Conservation (phyloP, 2,113 vertebrate genomes). For the Cyphomyrus plagiostoma region DNA sequence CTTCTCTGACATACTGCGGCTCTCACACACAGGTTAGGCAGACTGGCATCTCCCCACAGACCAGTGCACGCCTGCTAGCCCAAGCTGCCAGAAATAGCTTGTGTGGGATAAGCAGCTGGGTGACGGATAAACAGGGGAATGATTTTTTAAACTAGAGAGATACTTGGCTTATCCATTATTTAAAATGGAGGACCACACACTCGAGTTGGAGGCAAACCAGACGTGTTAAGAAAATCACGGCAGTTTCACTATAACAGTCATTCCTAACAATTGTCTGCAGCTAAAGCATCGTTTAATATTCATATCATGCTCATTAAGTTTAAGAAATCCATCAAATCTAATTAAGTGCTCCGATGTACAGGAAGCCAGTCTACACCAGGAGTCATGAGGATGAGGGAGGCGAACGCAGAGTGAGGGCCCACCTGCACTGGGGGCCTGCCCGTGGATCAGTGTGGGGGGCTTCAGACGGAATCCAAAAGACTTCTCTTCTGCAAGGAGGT, state of each 20-base stretch:
- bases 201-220: background rate
- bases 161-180: background rate
- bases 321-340: background rate
- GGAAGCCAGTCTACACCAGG: background rate
- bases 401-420: slow-evolving; percentile 22
- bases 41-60: background rate
- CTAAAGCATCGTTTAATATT: background rate
- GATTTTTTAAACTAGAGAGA: background rate
- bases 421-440: slow-evolving; percentile 82
- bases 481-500: slow-evolving; percentile 68
- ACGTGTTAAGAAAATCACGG: background rate
- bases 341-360: background rate
- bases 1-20: background rate
- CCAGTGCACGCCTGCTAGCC: background rate
- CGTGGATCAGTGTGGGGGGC: slow-evolving; percentile 76
- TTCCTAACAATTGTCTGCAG: background rate
- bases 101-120: background rate
- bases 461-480: slow-evolving; percentile 75
- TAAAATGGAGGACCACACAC: background rate
- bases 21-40: background rate
- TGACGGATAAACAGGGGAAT: background rate
- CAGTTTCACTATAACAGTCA: background rate
- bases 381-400: background rate
- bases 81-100: background rate
- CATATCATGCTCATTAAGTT: background rate